Evolutionary conservation across 2,888 invertebrate species (phyloP).

Genomic region (Melanostoma mellinum): DNA sequence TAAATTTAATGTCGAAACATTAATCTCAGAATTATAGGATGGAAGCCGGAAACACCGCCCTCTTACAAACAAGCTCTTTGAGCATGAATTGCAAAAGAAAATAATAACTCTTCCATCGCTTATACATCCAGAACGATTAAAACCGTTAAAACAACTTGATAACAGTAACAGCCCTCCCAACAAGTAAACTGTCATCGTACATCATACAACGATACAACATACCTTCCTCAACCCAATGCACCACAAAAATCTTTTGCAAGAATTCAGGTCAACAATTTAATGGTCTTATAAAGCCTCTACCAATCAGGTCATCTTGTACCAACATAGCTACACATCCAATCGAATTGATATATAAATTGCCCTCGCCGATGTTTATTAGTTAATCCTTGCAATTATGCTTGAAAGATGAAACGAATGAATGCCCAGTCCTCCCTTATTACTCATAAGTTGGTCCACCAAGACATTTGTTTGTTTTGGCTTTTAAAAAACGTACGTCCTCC

Average conservation of each 20-base stretch:
- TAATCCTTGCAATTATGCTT: constrained; percentile 65
- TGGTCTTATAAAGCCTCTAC: background rate
- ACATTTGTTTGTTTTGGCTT: constrained; percentile 51
- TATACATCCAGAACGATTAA: constrained; percentile 52
- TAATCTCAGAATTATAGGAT: no score
- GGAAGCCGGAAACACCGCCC: no score
- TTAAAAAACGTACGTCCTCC: constrained; percentile 38
- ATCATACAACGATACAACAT: background rate
- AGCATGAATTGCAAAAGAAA: constrained; percentile 3
- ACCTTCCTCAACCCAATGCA: background rate
- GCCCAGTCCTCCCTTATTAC: constrained; percentile 61
- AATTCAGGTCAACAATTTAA: constrained; percentile 52
- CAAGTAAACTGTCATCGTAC: constrained; percentile 43
- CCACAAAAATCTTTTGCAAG: background rate
- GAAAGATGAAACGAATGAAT: constrained; percentile 60
- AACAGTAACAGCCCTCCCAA: constrained; percentile 45
- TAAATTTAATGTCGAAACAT: no score
- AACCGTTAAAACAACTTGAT: constrained; percentile 54
- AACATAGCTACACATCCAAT: constrained; percentile 15
- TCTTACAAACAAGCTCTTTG: background rate
- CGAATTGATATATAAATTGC: constrained; percentile 53
- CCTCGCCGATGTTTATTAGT: constrained; percentile 65
- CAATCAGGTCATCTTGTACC: constrained; percentile 45
- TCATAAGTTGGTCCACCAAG: constrained; percentile 54
- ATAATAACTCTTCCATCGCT: constrained; percentile 4